Conservation (phyloP, 2,797 vertebrate genomes). For the Loriculus beryllinus region DNA sequence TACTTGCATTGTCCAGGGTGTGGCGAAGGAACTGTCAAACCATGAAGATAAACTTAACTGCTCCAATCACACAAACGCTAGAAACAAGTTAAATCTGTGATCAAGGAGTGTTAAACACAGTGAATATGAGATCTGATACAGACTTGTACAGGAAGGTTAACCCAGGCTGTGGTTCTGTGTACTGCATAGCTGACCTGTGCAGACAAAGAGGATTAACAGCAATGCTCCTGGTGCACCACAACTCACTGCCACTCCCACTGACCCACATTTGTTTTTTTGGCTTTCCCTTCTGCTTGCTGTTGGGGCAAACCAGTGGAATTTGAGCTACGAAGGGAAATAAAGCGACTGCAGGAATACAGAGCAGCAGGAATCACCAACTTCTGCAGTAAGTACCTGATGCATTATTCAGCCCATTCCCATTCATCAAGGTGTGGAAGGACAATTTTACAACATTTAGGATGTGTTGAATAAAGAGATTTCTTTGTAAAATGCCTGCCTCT, state of each 20-base stretch:
- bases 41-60: not conserved
- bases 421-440: not conserved
- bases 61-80: not conserved
- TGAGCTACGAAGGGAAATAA: slow-evolving; percentile 93
- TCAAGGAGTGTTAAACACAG: not conserved
- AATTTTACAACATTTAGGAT: not conserved
- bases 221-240: not conserved
- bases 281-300: not conserved
- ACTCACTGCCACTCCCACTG: not conserved
- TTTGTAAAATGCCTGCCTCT: not conserved
- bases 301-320: slow-evolving; percentile 87
- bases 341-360: slow-evolving; percentile 92
- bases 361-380: slow-evolving; percentile 94
- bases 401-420: slow-evolving; percentile 16
- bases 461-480: not conserved
- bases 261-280: not conserved
- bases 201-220: not conserved
- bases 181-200: not conserved
- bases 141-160: not conserved
- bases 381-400: slow-evolving; percentile 86
- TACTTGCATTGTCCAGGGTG: not conserved
- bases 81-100: not conserved
- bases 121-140: not conserved
- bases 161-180: not conserved
- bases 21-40: not conserved